Evolutionary conservation across 2,113 vertebrate genomes (phyloP), one percentile per base, ranked within the genome.

Genomic region (Mesembrinibis cayennensis): DNA sequence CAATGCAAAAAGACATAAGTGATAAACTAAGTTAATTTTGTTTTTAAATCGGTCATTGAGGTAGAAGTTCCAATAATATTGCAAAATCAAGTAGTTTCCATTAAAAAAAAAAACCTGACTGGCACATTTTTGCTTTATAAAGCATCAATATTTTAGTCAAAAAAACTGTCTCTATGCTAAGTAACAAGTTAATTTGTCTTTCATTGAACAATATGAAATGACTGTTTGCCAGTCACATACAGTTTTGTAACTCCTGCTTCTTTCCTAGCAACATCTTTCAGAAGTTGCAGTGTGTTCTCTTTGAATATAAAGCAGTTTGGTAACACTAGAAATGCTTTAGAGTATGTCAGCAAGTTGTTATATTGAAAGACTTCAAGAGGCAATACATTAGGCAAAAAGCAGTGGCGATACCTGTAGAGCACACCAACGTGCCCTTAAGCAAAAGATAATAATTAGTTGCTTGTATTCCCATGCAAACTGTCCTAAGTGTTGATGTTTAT

Each of bases 381-480:
- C 96, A 96, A 87, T 96, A 89, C 78, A 94, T 97, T 96, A 95
- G 94, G 95, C 92, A 85, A 73, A 95, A 93, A 77, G 56, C 94
- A 36, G 87, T 70, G 70, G 69, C 38, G 95, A 96, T 93, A 98
- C 98, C 98, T 98, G 97, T 97, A 95, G 98, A 98, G 98, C 98
- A 93, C 96, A 92, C 97, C 87, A 62, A 95, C 96, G 96, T 98
- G 98, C 98, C 98, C 98, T 98, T 96, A 72, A 98, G 98, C 97
- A 95, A 98, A 95, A 97, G 94, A 94, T 96, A 92, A 95, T 98
- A 98, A 98, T 98, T 98, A 98, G 97, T 94, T 95, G 93, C 93
- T 96, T 62, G 44, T 95, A 96, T 97, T 98, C 96, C 96, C 84
- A 81, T 93, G 97, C 97, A 98, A 95, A 97, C 92, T 87, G 89